A percentile compares a stretch with the other conserved stretches of the same genome.
Conservation (phyloP, 2,113 vertebrate genomes). For the Leptobrachium ailaonicum region DNA sequence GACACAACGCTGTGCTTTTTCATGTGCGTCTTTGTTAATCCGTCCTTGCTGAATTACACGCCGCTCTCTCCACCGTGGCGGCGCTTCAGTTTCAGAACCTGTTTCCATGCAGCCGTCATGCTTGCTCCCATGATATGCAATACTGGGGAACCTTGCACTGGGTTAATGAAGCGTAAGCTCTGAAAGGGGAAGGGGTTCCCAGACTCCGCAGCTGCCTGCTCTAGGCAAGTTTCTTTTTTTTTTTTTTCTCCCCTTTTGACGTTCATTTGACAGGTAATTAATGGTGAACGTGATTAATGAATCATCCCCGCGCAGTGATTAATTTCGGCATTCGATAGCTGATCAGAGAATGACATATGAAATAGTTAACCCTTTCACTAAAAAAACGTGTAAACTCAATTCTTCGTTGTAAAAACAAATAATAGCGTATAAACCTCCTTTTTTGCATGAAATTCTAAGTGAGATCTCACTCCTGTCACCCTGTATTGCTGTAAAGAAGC, state of each 20-base stretch:
- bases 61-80: neutral
- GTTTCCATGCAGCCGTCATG: conserved; percentile 16
- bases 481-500: too few species aligned
- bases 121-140: neutral
- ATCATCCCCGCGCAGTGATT: too few species aligned
- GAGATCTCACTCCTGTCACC: too few species aligned
- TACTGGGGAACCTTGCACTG: conserved; percentile 2
- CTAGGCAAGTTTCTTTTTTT: neutral
- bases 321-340: too few species aligned
- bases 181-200: conserved; percentile 27
- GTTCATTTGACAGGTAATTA: neutral
- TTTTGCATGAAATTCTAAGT: too few species aligned
- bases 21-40: too few species aligned
- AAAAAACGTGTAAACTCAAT: too few species aligned
- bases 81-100: conserved; percentile 40
- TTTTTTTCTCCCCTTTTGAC: neutral
- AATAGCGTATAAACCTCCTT: too few species aligned
- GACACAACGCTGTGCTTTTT: too few species aligned
- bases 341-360: neutral
- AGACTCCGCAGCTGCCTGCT: conserved; percentile 17
- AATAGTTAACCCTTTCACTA: too few species aligned
- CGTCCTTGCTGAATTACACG: neutral
- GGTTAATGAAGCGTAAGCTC: conserved; percentile 7
- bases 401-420: too few species aligned
- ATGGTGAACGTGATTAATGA: neutral